Evolutionary conservation across 2,888 invertebrate species (phyloP).

Genomic region (Cheilosia impressa): DNA sequence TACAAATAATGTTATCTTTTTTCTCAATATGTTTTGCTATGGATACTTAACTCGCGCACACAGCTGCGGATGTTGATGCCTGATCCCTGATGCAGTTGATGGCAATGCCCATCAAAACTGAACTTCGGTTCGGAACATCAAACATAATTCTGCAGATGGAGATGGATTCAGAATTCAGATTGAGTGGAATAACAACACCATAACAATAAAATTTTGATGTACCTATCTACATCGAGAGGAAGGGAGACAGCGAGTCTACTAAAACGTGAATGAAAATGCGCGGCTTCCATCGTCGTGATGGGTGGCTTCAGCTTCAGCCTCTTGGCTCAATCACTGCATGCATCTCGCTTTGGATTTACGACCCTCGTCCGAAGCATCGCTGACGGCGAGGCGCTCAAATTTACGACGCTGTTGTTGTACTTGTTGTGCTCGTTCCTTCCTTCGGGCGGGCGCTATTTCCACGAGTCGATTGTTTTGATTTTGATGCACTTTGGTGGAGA

Average conservation of each 20-base stretch:
- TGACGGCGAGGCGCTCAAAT: background rate
- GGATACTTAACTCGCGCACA: too few species aligned
- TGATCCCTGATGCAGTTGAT: background rate
- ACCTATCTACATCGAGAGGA: too few species aligned
- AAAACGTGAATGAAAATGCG: background rate
- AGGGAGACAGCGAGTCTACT: background rate
- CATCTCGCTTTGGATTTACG: background rate
- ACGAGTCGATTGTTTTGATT: constrained; percentile 34
- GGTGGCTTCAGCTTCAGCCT: background rate
- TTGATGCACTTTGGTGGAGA: constrained; percentile 44
- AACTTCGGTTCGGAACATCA: constrained; percentile 26
- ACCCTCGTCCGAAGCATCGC: background rate
- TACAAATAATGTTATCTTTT: too few species aligned
- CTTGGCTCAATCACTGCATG: background rate
- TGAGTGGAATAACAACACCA: constrained; percentile 4
- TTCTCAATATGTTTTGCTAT: too few species aligned
- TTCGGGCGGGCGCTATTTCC: constrained; percentile 13
- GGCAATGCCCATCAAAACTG: constrained; percentile 10
- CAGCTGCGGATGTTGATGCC: background rate
- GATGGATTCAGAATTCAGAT: background rate
- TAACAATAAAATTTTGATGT: background rate
- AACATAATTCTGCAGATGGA: constrained; percentile 1
- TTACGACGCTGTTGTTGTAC: constrained; percentile 1
- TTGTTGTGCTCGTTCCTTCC: background rate
- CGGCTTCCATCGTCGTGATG: background rate